Conservation (phyloP, 2,113 vertebrate species). For the Halichoeres trimaculatus region DNA sequence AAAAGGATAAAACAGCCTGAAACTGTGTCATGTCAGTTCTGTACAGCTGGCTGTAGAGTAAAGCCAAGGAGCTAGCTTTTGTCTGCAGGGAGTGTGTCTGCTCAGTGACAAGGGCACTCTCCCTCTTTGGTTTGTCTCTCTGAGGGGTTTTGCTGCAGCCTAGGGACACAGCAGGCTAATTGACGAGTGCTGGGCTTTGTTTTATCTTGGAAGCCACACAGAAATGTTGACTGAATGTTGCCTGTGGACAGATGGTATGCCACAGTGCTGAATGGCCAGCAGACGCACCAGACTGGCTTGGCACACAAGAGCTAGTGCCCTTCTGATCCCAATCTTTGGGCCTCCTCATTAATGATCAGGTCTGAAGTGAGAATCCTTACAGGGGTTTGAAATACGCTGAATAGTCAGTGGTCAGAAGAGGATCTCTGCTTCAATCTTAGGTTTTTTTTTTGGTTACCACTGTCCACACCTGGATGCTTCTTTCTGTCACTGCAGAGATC, state of each 20-base stretch:
- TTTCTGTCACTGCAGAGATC: too few relatives aligned
- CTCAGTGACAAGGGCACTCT: slow-evolving; percentile 46
- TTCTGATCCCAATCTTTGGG: slow-evolving; percentile 43
- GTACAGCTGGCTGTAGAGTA: slow-evolving; percentile 30
- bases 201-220: slow-evolving; percentile 67
- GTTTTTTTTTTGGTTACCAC: not conserved
- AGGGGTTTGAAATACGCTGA: slow-evolving; percentile 24
- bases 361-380: slow-evolving; percentile 40
- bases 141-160: slow-evolving; percentile 52
- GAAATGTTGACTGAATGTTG: slow-evolving; percentile 53
- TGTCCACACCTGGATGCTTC: too few relatives aligned
- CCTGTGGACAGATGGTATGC: slow-evolving; percentile 77
- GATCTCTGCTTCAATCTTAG: not conserved
- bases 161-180: slow-evolving; percentile 72
- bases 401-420: slow-evolving; percentile 35
- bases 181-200: slow-evolving; percentile 73
- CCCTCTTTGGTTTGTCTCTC: slow-evolving; percentile 39
- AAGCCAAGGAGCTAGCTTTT: slow-evolving; percentile 48
- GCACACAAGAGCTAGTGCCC: slow-evolving; percentile 31
- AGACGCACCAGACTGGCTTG: slow-evolving; percentile 31
- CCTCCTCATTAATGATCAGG: slow-evolving; percentile 22
- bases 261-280: slow-evolving; percentile 43
- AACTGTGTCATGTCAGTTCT: slow-evolving; percentile 28
- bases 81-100: slow-evolving; percentile 55
- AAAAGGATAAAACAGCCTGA: slow-evolving; percentile 7